Percentiles rank a stretch among this genome's conserved stretches.
These are phyloP conservation scores for Bursaphelenchus mucronatus DNA, from an alignment of 1,140 invertebrate genomes.

Conservation along the genomic window DNA sequence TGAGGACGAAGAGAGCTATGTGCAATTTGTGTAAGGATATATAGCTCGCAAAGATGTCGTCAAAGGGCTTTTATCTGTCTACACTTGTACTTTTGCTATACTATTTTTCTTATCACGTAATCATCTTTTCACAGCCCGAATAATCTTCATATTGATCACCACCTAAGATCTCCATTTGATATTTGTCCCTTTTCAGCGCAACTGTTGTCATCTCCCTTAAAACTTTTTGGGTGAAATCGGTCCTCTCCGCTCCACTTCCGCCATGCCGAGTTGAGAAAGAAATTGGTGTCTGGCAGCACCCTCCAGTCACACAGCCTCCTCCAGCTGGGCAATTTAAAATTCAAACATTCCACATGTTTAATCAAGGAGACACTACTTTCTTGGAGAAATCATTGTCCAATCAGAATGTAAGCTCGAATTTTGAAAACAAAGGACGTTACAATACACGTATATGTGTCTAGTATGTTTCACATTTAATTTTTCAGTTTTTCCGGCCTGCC, in stretches of 20 bases:
- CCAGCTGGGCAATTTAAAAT: conserved; percentile 56
- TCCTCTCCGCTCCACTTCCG: conserved; percentile 47
- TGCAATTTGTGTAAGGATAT: conserved; percentile 54
- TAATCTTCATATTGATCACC: no score
- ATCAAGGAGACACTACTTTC: conserved; percentile 30
- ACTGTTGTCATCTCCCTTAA: conserved; percentile 55
- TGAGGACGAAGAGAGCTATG: conserved; percentile 42
- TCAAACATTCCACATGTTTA: conserved; percentile 56
- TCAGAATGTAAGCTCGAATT: neutral
- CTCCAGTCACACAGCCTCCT: conserved; percentile 44
- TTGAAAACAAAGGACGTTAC: neutral
- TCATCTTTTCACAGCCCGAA: neutral
- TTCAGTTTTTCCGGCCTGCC: neutral
- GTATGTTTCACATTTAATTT: conserved; percentile 1
- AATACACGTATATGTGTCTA: neutral
- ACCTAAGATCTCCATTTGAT: no score
- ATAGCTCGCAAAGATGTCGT: no score
- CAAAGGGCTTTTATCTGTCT: neutral
- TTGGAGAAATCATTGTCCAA: conserved; percentile 20
- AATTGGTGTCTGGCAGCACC: conserved; percentile 32
- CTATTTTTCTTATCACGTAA: conserved; percentile 16
- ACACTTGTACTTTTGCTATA: conserved; percentile 15
- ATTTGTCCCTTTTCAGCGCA: conserved; percentile 39
- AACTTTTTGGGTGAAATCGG: conserved; percentile 54
- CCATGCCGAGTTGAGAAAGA: conserved; percentile 32